phyloP scores from a whole-genome alignment of 1,140 invertebrate genomes.

The Diabrotica virgifera region DNA sequence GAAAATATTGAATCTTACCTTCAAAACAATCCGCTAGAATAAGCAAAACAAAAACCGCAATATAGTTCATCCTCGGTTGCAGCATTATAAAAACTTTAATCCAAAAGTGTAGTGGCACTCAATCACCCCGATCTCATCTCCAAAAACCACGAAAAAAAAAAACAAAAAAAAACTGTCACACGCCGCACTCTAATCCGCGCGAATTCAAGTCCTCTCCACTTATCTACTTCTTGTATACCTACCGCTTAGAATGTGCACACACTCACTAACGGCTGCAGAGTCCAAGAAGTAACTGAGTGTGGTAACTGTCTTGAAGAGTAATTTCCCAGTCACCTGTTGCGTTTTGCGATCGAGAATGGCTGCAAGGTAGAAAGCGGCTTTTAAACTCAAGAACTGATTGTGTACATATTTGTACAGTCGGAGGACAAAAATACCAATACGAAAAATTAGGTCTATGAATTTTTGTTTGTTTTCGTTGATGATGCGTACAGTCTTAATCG shows the following conservation, averaged over 20 bases:
- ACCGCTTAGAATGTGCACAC: neutral
- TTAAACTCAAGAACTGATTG: slow-evolving; percentile 12
- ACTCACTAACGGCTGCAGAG: too few relatives aligned
- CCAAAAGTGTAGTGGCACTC: too few relatives aligned
- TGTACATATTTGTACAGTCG: slow-evolving; percentile 1
- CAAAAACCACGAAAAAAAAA: too few relatives aligned
- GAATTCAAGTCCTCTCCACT: neutral
- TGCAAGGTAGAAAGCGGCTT: slow-evolving; percentile 16
- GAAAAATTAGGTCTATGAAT: too few relatives aligned
- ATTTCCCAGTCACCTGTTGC: slow-evolving; percentile 16
- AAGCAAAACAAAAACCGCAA: slow-evolving; percentile 5
- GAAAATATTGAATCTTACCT: slow-evolving; percentile 3
- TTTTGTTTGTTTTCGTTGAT: too few relatives aligned
- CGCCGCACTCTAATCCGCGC: neutral
- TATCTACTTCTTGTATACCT: slow-evolving; percentile 3
- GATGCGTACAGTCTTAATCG: too few relatives aligned
- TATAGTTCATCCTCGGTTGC: slow-evolving; percentile 13
- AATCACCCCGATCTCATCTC: too few relatives aligned
- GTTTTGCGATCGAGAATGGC: slow-evolving; percentile 11
- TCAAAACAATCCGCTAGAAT: slow-evolving; percentile 13
- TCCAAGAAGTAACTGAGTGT: slow-evolving; percentile 20
- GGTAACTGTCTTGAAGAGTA: slow-evolving; percentile 18
- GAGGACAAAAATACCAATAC: too few relatives aligned
- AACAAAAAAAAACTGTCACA: too few relatives aligned
- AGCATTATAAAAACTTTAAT: neutral